phyloP scores from a whole-genome alignment of 2,888 invertebrate species.

The Cephalotes varians region DNA sequence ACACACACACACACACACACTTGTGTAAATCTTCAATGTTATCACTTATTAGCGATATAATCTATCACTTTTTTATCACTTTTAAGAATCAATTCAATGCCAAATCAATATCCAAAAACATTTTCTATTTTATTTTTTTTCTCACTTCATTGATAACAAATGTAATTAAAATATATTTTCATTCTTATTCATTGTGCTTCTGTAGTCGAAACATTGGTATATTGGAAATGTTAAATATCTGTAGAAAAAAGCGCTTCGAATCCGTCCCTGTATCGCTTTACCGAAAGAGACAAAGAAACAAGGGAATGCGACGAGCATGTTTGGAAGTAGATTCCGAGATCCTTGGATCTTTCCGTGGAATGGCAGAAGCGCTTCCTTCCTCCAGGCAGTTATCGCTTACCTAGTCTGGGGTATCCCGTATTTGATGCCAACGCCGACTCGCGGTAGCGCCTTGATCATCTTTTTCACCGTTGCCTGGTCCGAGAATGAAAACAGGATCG shows the following conservation, averaged over 20 bases:
- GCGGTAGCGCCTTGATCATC: constrained; percentile 98
- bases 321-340: constrained; percentile 64
- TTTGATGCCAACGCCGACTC: constrained; percentile 99
- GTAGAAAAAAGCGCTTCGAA: constrained; percentile 51
- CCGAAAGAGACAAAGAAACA: constrained; percentile 79
- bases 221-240: neutral
- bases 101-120: neutral
- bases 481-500: constrained; percentile 99
- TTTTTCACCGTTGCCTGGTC: constrained; percentile 99
- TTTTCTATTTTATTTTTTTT: neutral
- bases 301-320: constrained; percentile 81
- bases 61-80: neutral
- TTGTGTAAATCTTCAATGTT: neutral
- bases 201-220: neutral
- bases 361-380: constrained; percentile 28
- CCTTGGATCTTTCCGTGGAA: constrained; percentile 53
- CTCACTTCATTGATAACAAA: neutral
- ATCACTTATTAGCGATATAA: neutral
- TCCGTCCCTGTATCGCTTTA: constrained; percentile 65
- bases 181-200: neutral
- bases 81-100: neutral
- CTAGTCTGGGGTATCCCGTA: constrained; percentile 99
- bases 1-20: too few relatives aligned
- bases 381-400: constrained; percentile 86
- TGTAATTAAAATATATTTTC: neutral